Conservation (phyloP, 2,888 invertebrate species). For the Onthophagus sagittarius region DNA sequence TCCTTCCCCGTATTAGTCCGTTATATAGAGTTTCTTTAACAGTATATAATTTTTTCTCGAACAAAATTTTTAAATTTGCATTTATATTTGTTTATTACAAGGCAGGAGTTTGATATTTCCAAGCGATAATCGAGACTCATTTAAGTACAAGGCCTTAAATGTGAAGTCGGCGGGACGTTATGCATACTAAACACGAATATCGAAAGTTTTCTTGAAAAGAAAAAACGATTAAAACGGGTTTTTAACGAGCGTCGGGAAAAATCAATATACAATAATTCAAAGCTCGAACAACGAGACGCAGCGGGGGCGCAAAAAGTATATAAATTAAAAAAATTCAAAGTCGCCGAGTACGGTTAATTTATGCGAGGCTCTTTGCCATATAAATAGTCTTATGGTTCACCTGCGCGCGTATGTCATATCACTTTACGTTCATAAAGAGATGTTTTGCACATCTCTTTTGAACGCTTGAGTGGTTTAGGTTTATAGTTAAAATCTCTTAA, state of each 20-base stretch:
- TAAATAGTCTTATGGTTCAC: conserved; percentile 19
- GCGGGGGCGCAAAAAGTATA: conserved; percentile 6
- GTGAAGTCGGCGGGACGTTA: neutral
- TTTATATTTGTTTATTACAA: neutral
- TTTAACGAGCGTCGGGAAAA: neutral
- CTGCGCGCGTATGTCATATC: conserved; percentile 21
- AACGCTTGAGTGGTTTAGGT: neutral
- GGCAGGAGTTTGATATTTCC: neutral
- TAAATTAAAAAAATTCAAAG: conserved; percentile 4
- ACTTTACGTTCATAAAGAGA: neutral
- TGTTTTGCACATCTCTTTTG: conserved; percentile 2
- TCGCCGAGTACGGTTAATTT: neutral
- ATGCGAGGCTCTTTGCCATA: neutral
- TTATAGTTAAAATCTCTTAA: neutral
- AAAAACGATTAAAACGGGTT: neutral
- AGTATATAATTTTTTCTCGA: neutral
- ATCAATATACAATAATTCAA: conserved; percentile 12
- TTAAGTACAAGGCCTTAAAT: neutral
- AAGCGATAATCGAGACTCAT: neutral
- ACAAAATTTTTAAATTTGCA: neutral
- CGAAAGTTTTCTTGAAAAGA: neutral
- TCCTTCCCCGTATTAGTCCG: too few relatives aligned
- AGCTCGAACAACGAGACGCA: neutral
- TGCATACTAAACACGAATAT: neutral
- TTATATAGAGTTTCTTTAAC: neutral